A percentile compares a stretch with the other conserved stretches of the same genome.
Conservation (phyloP, 1,140 invertebrate species). For the Wasmannia auropunctata region DNA sequence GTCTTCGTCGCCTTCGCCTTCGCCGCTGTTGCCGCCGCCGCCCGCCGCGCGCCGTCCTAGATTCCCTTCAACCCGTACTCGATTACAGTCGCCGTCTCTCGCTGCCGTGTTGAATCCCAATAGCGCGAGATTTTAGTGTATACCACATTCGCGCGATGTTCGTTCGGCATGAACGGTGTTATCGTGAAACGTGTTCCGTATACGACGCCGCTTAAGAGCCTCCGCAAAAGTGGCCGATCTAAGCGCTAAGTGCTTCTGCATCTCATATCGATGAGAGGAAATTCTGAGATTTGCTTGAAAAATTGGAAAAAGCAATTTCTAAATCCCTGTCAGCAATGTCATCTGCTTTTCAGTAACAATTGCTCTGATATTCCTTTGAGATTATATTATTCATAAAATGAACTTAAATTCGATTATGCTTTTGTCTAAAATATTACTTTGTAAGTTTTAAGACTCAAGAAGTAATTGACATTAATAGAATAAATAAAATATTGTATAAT, state of each 20-base stretch:
- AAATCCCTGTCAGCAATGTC: not conserved
- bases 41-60: slow-evolving; percentile 2
- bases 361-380: not conserved
- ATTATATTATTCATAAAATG: not conserved
- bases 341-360: not conserved
- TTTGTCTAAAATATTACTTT: not conserved
- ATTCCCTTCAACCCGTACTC: slow-evolving; percentile 68
- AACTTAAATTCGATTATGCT: not conserved
- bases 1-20: not conserved
- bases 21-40: not conserved
- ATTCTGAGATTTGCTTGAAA: not conserved
- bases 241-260: slow-evolving; percentile 26
- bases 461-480: not conserved
- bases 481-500: not conserved
- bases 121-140: slow-evolving; percentile 73
- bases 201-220: slow-evolving; percentile 32
- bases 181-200: slow-evolving; percentile 60
- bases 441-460: not conserved
- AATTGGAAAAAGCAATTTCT: not conserved
- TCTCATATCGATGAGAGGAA: not conserved
- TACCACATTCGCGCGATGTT: slow-evolving; percentile 69
- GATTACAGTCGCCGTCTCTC: slow-evolving; percentile 71
- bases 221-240: slow-evolving; percentile 43
- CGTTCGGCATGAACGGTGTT: slow-evolving; percentile 68
- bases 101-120: slow-evolving; percentile 75